Percentiles rank a stretch among this genome's conserved stretches.
Conservation (phyloP, 2,797 vertebrate species). For the Helarctos malayanus region DNA sequence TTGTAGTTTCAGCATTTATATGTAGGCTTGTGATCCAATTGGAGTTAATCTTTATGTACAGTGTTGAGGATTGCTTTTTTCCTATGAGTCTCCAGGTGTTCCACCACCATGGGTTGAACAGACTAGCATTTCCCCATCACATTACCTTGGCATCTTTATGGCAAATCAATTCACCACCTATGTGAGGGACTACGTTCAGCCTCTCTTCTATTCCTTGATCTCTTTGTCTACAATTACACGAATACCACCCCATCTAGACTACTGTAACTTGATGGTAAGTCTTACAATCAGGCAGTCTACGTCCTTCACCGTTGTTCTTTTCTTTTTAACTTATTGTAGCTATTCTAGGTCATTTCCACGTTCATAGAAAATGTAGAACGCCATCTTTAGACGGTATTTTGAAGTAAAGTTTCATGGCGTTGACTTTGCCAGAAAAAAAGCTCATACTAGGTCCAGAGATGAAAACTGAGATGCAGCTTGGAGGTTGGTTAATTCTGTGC, state of each 20-base stretch:
- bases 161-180: conserved; percentile 12
- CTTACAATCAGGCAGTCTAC: neutral
- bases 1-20: conserved; percentile 10
- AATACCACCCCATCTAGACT: neutral
- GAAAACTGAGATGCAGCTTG: conserved; percentile 9
- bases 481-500: conserved; percentile 70
- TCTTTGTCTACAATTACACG: neutral
- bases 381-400: conserved; percentile 25
- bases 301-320: neutral
- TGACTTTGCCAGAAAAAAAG: conserved; percentile 38
- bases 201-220: neutral
- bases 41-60: conserved; percentile 25
- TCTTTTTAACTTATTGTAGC: conserved; percentile 24
- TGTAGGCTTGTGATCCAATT: neutral
- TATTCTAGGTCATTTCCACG: conserved; percentile 20
- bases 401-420: conserved; percentile 18
- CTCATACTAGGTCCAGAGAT: conserved; percentile 55
- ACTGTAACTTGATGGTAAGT: neutral
- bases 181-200: neutral
- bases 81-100: conserved; percentile 40
- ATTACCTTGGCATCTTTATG: neutral
- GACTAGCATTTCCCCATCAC: conserved; percentile 17
- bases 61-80: neutral
- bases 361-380: conserved; percentile 60
- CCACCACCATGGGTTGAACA: neutral